A percentile compares a stretch with the other conserved stretches of the same genome.
Conservation (phyloP, 2,888 invertebrate genomes). For the Rhodophaea formosa region DNA sequence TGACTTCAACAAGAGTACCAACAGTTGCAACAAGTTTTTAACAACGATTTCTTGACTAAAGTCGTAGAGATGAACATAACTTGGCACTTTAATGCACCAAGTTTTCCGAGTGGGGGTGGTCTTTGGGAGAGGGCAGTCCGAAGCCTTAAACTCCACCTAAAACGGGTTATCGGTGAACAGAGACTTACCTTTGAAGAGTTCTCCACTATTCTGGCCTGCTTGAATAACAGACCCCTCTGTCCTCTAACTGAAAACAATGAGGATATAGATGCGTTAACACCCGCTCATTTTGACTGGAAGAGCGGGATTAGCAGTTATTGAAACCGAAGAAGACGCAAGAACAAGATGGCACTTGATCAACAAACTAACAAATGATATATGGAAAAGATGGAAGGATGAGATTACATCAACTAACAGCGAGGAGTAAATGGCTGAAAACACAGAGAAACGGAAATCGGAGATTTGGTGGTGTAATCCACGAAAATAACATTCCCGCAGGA, state of each 20-base stretch:
- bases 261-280: constrained; percentile 3
- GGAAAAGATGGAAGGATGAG: constrained; percentile 11
- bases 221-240: neutral
- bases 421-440: constrained; percentile 2
- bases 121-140: constrained; percentile 14
- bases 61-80: constrained; percentile 4
- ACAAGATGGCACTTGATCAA: constrained; percentile 11
- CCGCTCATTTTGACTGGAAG: constrained; percentile 14
- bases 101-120: constrained; percentile 9
- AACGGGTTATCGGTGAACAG: constrained; percentile 9
- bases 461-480: constrained; percentile 12
- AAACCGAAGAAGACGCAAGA: constrained; percentile 16
- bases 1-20: constrained; percentile 3
- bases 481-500: constrained; percentile 21
- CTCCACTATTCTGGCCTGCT: constrained; percentile 4
- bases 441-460: neutral
- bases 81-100: neutral
- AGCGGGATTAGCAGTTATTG: constrained; percentile 4
- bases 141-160: constrained; percentile 10
- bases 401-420: constrained; percentile 2
- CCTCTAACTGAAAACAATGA: constrained; percentile 15
- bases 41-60: neutral
- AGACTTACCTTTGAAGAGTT: constrained; percentile 13
- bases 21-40: neutral
- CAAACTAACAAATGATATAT: constrained; percentile 9